A percentile compares a stretch with the other conserved stretches of the same genome.
Evolutionary conservation across 2,888 invertebrate species (phyloP).

Genomic region (Drosophila pseudotakahashii): DNA sequence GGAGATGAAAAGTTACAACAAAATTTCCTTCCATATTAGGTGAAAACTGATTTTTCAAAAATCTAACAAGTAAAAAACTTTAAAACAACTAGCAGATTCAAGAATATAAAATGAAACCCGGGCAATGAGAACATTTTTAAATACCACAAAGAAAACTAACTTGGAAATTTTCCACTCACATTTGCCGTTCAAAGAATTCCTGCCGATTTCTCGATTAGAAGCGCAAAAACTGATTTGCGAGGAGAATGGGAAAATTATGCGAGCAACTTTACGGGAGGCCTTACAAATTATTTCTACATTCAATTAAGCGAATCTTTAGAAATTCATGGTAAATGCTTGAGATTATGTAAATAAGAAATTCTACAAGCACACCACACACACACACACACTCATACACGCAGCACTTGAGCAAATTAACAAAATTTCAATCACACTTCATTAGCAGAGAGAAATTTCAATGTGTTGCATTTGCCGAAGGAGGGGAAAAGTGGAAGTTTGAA

Average conservation of each 20-base stretch:
- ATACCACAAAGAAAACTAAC: not conserved
- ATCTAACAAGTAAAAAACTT: not conserved
- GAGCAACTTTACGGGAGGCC: slow-evolving; percentile 39
- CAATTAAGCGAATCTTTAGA: slow-evolving; percentile 54
- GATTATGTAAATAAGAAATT: slow-evolving; percentile 58
- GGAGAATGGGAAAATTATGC: slow-evolving; percentile 34
- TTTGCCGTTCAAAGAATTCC: not conserved
- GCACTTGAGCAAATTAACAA: slow-evolving; percentile 79
- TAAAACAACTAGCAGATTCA: not conserved
- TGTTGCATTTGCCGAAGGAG: slow-evolving; percentile 13
- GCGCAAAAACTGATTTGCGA: slow-evolving; percentile 17
- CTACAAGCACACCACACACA: slow-evolving; percentile 36
- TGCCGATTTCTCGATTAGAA: slow-evolving; percentile 9
- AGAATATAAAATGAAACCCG: not conserved
- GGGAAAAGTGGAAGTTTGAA: slow-evolving; percentile 1
- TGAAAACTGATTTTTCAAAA: not conserved
- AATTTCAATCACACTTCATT: slow-evolving; percentile 81
- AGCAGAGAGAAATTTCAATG: slow-evolving; percentile 69
- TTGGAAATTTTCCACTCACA: slow-evolving; percentile 1
- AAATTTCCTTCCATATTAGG: not conserved
- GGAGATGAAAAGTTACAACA: not conserved
- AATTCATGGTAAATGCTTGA: slow-evolving; percentile 47
- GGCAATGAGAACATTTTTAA: not conserved
- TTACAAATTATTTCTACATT: slow-evolving; percentile 53
- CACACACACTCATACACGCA: slow-evolving; percentile 25